Base-by-base conservation (phyloP, 2,888 invertebrate species). In the Plemyria rubiginata region DNA sequence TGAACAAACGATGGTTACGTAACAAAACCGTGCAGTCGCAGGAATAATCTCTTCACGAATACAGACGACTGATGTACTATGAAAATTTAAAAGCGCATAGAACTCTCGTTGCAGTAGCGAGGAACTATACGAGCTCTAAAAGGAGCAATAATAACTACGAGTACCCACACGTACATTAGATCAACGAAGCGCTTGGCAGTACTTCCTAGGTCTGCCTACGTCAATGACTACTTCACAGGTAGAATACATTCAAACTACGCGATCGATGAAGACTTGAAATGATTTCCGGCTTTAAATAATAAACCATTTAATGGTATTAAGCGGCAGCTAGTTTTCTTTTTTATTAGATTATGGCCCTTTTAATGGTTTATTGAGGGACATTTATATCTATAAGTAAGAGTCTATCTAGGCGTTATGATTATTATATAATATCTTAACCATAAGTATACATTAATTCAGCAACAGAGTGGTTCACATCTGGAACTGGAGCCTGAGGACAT, bases 201-300 rank as follows among this genome's bases (percentile, higher is more conserved):
- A 64, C 70, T 78, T 78, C 72, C 73, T 73, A 76, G 75, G 67
- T 63, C 72, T 74, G 71, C 72, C 73, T 76, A 75, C 71, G 74
- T 76, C 79, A 74, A 78, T 80, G 76, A 81, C 68, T 71, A 74
- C 77, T 78, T 76, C 73, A 72, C 74, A 77, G 36, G 6, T 49
- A n/a, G 2, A 22, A 72, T 73, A 72, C 70, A 74, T 74, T 70
- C 72, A 70, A 74, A 66, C 67, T 72, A 70, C 65, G 70, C 72
- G 62, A 71, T 71, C 66, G 54, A 40, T 38, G 36, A 38, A 50
- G 50, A 64, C 62, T 50, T 49, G 51, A 57, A 71, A 77, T 79
- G 73, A 75, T 74, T 77, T 77, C 76, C 78, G 73, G 70, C 69
- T 70, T 70, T 56, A 41, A 41, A 62, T 62, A 28, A 50, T 58